These are phyloP conservation scores for Drosophila aff. DNA, from an alignment of 1,140 invertebrate genomes.

Conservation along the genomic window DNA sequence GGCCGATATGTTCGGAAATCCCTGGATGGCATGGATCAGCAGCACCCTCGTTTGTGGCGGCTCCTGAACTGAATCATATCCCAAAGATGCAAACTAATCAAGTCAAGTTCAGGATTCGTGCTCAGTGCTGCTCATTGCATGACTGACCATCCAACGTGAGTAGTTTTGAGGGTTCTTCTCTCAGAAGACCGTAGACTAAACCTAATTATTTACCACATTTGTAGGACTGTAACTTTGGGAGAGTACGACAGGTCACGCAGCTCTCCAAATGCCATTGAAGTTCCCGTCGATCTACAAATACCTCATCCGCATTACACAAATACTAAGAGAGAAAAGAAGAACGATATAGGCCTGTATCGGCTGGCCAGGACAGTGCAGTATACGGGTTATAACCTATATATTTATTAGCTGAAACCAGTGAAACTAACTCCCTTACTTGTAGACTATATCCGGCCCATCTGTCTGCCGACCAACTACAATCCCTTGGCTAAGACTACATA, in stretches of 20 bases:
- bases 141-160: background rate
- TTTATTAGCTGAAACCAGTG: too few relatives aligned
- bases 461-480: conserved; percentile 14
- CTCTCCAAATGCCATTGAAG: background rate
- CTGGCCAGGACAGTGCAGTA: background rate
- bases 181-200: background rate
- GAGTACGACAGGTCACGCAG: background rate
- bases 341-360: conserved; percentile 11
- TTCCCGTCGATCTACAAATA: conserved; percentile 4
- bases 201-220: background rate
- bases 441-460: conserved; percentile 11
- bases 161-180: background rate
- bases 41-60: background rate
- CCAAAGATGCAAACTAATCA: background rate
- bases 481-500: background rate
- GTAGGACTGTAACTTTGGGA: background rate
- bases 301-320: background rate
- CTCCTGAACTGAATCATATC: background rate
- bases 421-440: too few relatives aligned
- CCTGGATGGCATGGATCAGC: conserved; percentile 11
- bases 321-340: too few relatives aligned
- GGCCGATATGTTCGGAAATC: conserved; percentile 4
- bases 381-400: background rate
- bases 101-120: conserved; percentile 2
- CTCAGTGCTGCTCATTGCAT: conserved; percentile 22